Evolutionary conservation across 2,888 invertebrate species (phyloP), one percentile per base, ranked within the genome.

Genomic region (Griposia aprilina): DNA sequence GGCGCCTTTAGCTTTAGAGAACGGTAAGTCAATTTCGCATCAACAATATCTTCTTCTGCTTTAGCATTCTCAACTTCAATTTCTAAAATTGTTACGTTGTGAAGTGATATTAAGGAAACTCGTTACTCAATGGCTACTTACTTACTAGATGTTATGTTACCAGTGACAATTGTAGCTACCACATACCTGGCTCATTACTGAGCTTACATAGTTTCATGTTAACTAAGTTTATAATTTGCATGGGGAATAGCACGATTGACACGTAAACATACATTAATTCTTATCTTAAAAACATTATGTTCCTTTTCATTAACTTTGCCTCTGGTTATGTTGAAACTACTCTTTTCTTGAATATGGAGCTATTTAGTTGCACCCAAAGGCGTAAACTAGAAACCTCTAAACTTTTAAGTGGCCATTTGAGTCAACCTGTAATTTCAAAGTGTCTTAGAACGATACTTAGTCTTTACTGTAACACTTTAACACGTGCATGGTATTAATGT

Each of bases 221-320:
- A 74, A 83, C 63, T 55, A 71, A 74, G 75, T 69, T 86, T 83
- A 76, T 69, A 83, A 86, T 84, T 84, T 83, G 80, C 87, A 83
- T 84, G n/a, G 50, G 11, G 30, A 86, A 78, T 74, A 59, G 73
- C 76, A 76, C 70, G 75, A 86, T 73, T 79, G 79, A 67, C 84
- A 79, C 73, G 30, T 69, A 79, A 83, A 83, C 84, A 79, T 76
- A 75, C 75, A 83, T 75, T 74, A 83, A 71, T 76, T 79, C 66
- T 67, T 74, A 65, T 76, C 67, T 65, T 83, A 63, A n/a, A 41
- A 59, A 66, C 65, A 52, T 74, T 75, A 52, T 67, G 65, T 68
- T 74, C 48, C 48, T 59, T 67, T 83, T 63, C 36, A 57, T 69
- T 71, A 68, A 17, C 41, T 57, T 26, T n/a, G 7, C 63, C 60